These are phyloP conservation scores for Philopedon plagiatum DNA, from an alignment of 2,888 invertebrate genomes.

Conservation along the genomic window DNA sequence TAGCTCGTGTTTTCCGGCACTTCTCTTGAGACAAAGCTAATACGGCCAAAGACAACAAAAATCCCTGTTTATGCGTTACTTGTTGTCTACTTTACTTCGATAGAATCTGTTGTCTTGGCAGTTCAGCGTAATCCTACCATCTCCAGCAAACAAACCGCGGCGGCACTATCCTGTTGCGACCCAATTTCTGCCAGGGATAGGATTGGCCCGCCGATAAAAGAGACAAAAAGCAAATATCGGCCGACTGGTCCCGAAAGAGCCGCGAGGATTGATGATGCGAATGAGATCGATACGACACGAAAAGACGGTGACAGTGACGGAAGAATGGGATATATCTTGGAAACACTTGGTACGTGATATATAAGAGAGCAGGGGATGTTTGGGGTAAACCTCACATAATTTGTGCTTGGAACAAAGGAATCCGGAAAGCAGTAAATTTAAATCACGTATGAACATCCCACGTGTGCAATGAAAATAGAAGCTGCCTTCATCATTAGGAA, in stretches of 20 bases:
- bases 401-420: no score
- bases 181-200: slow-evolving; percentile 11
- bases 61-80: slow-evolving; percentile 1
- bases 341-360: slow-evolving; percentile 19
- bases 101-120: slow-evolving; percentile 15
- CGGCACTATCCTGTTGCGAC: slow-evolving; percentile 28
- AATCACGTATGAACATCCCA: no score
- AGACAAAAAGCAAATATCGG: slow-evolving; percentile 38
- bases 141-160: slow-evolving; percentile 33
- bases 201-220: slow-evolving; percentile 27
- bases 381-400: background rate
- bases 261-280: slow-evolving; percentile 25
- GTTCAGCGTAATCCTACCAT: slow-evolving; percentile 26
- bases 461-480: no score
- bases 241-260: slow-evolving; percentile 24
- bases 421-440: no score
- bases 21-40: no score
- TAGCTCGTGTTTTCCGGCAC: no score
- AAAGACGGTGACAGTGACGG: slow-evolving; percentile 26
- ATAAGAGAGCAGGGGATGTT: background rate
- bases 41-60: background rate
- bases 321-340: slow-evolving; percentile 4
- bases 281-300: slow-evolving; percentile 30
- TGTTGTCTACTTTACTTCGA: slow-evolving; percentile 18
- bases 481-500: no score